These are phyloP conservation scores for Rousettus leschenaultii DNA, from an alignment of 2,113 vertebrate species.

Conservation along the genomic window DNA sequence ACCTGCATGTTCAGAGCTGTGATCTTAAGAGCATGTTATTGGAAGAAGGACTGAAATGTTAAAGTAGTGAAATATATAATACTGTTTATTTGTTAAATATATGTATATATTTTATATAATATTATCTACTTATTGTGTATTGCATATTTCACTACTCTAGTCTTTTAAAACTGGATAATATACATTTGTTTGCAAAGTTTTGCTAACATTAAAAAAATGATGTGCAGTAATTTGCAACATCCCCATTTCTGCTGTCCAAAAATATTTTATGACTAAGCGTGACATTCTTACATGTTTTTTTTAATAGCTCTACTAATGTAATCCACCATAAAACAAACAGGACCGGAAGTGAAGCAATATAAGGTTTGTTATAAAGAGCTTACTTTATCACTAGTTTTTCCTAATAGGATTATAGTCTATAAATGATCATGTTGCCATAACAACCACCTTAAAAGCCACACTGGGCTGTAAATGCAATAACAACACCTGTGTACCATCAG, in stretches of 20 bases:
- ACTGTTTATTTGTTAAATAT: not conserved
- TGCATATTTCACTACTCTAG: not conserved
- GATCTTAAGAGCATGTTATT: not conserved
- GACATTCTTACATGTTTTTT: constrained; percentile 74
- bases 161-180: not conserved
- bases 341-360: constrained; percentile 75
- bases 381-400: constrained; percentile 80
- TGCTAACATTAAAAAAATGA: constrained; percentile 53
- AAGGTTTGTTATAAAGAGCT: constrained; percentile 81
- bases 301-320: constrained; percentile 75
- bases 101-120: not conserved
- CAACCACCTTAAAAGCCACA: constrained; percentile 80
- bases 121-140: not conserved
- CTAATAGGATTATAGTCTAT: constrained; percentile 82
- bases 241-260: constrained; percentile 66
- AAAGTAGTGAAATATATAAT: not conserved
- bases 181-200: constrained; percentile 51
- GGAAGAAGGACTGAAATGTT: not conserved
- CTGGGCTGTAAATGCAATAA: constrained; percentile 72
- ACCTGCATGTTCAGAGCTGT: not conserved
- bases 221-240: constrained; percentile 75
- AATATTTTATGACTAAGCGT: constrained; percentile 74
- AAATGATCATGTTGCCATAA: constrained; percentile 81
- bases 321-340: constrained; percentile 72
- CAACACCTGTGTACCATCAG: constrained; percentile 81